Conservation (phyloP, 2,113 vertebrate genomes). For the Pagrus major region DNA sequence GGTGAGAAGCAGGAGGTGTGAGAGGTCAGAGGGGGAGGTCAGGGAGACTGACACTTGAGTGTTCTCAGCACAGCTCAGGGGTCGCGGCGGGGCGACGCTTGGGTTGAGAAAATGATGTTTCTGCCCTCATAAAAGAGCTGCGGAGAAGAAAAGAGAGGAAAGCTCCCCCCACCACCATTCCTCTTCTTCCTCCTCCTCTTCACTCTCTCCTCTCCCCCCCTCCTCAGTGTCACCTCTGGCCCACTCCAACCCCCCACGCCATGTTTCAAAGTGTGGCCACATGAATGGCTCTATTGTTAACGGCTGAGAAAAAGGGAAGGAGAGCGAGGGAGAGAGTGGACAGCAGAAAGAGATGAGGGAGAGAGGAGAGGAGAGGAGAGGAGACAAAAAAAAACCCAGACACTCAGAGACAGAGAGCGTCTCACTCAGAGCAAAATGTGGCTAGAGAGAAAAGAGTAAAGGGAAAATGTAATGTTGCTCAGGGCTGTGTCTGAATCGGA, state of each 20-base stretch:
- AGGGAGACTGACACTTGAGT: constrained; percentile 66
- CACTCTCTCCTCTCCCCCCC: not conserved
- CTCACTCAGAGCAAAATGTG: constrained; percentile 30
- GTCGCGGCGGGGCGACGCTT: constrained; percentile 63
- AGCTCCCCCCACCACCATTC: constrained; percentile 24
- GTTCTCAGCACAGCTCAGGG: constrained; percentile 70
- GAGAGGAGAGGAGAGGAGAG: constrained; percentile 3
- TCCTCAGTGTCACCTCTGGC: constrained; percentile 79
- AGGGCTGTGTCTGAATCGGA: constrained; percentile 50
- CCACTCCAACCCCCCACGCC: constrained; percentile 72
- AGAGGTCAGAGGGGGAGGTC: constrained; percentile 56
- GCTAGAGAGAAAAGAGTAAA: constrained; percentile 53
- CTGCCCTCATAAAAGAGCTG: constrained; percentile 75
- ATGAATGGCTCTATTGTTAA: constrained; percentile 86
- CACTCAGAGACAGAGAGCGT: constrained; percentile 24
- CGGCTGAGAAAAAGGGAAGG: constrained; percentile 62
- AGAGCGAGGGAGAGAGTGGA: constrained; percentile 53
- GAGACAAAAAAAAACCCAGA: constrained; percentile 7
- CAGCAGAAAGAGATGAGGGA: constrained; percentile 53
- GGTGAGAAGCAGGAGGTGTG: constrained; percentile 47
- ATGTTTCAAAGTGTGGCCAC: constrained; percentile 85
- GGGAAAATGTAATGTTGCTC: constrained; percentile 61
- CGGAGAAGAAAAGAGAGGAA: constrained; percentile 68
- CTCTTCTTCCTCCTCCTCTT: not conserved
- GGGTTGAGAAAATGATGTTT: constrained; percentile 85